Percentiles rank a stretch among this genome's conserved stretches.
Evolutionary conservation across 2,888 invertebrate species (phyloP).

Genomic region (Acanthopleura granulata): DNA sequence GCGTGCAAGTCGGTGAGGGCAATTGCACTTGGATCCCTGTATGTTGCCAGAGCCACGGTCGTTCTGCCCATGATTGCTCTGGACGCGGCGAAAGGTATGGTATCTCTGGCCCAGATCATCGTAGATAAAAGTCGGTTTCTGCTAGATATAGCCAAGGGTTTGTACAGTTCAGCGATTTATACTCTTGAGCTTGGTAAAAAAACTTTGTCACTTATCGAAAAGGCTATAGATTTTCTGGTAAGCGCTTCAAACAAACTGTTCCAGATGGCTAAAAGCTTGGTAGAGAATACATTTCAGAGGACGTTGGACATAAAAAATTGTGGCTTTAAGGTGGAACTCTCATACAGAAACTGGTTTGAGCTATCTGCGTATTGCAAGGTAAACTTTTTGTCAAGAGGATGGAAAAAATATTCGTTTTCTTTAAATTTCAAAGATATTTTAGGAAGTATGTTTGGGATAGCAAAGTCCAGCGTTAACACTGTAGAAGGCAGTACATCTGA

Average conservation of each 20-base stretch:
- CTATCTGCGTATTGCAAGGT: neutral
- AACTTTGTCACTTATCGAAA: neutral
- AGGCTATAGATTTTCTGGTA: neutral
- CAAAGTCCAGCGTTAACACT: neutral
- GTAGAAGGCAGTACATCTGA: conserved; percentile 29
- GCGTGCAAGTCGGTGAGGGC: neutral
- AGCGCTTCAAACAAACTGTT: neutral
- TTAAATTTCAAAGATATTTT: conserved; percentile 20
- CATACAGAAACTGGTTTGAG: neutral
- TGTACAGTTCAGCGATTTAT: neutral
- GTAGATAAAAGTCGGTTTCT: neutral
- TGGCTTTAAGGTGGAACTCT: conserved; percentile 16
- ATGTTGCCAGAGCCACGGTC: conserved; percentile 3
- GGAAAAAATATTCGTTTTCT: conserved; percentile 4
- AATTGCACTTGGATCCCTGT: neutral
- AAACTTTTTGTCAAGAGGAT: conserved; percentile 9
- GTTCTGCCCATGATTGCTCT: neutral
- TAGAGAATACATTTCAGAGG: neutral
- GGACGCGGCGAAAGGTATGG: neutral
- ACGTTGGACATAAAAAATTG: conserved; percentile 7
- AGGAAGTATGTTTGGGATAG: neutral
- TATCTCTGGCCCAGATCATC: neutral
- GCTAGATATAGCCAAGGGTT: neutral
- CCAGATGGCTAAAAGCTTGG: neutral
- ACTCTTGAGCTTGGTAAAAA: neutral